Base-by-base conservation (phyloP, 1,140 invertebrate species). In the Drosophila rhopaloa region DNA sequence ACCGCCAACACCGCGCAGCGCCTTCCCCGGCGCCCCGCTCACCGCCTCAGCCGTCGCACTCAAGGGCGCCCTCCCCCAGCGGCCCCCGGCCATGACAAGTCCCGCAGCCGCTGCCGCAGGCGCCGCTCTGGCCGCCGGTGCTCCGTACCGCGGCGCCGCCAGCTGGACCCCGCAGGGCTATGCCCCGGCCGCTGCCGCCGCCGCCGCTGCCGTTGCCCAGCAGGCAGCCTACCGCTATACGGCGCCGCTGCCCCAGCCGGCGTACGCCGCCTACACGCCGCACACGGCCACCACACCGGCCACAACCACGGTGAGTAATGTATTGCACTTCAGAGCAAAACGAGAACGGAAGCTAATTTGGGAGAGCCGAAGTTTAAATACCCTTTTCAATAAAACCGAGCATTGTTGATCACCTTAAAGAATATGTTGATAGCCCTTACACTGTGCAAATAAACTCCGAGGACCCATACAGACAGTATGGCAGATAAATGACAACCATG, bases 91-190 rank as follows among this genome's bases (percentile, higher is more conserved):
- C 66, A 92, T 92, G 92, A 92, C 92, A 66, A 92, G 92, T 79
- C 91, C 92, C 83, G 91, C 91, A 68, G 91, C 91, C 76, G 91
- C 91, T 60, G 91, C 85, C 80, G 91, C 84, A 27, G 83, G 83
- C 54, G 83, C 83, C 59, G 83, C 84, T 43, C 51, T 88, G 61
- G 91, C 77, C 79, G 86, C 91, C 55, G 90, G 91, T 59, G 90
- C 91, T 32, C 91, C 86, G 35, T 92, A 92, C 78, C 89, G 92
- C 47, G 91, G 91, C 65, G 91, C 92, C 54, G 81, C 90, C 71
- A 91, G 79, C 76, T 92, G 92, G 92, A 92, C 92, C 55, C 91
- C 91, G 50, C 91, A 92, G 62, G 91, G 91, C 13, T 92, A 92
- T 63, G 89, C 91, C 63, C 90, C 91, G 27, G 79, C 90, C 44